Percentiles rank a stretch among this genome's conserved stretches.
Conservation (phyloP, 2,113 vertebrate genomes). For the Antechinus flavipes region DNA sequence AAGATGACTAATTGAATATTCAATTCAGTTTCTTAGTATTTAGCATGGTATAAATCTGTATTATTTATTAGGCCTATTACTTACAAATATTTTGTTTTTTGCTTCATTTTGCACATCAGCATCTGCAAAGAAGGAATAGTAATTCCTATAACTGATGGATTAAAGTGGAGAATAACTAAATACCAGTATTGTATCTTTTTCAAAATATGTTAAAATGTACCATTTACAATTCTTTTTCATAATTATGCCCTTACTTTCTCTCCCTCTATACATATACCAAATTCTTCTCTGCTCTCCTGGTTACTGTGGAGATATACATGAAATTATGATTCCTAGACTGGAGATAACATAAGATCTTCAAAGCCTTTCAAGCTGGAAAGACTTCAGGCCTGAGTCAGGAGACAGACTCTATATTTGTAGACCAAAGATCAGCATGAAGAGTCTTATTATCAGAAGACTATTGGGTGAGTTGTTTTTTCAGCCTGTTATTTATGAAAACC, state of each 20-base stretch:
- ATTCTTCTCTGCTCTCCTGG: background rate
- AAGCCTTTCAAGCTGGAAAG: background rate
- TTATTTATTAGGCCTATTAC: background rate
- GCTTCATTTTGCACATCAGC: constrained; percentile 19
- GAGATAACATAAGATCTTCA: background rate
- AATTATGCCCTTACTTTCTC: accelerated
- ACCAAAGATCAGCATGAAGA: background rate
- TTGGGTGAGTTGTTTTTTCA: background rate
- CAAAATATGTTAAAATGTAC: constrained; percentile 78
- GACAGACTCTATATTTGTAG: background rate
- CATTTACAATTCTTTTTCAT: constrained; percentile 59
- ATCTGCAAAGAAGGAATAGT: constrained; percentile 54
- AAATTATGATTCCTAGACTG: constrained; percentile 76
- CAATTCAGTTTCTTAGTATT: background rate
- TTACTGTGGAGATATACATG: background rate
- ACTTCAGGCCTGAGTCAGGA: background rate
- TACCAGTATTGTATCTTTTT: constrained; percentile 44
- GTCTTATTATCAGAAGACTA: background rate
- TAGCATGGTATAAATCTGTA: background rate
- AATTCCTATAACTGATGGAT: constrained; percentile 73
- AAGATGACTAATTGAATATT: background rate
- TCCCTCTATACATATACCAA: background rate
- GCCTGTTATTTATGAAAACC: background rate
- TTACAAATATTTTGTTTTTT: constrained; percentile 30
- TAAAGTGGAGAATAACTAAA: constrained; percentile 69